Evolutionary conservation across 2,797 vertebrate species (phyloP).

Genomic region (Crypturellus tataupa): DNA sequence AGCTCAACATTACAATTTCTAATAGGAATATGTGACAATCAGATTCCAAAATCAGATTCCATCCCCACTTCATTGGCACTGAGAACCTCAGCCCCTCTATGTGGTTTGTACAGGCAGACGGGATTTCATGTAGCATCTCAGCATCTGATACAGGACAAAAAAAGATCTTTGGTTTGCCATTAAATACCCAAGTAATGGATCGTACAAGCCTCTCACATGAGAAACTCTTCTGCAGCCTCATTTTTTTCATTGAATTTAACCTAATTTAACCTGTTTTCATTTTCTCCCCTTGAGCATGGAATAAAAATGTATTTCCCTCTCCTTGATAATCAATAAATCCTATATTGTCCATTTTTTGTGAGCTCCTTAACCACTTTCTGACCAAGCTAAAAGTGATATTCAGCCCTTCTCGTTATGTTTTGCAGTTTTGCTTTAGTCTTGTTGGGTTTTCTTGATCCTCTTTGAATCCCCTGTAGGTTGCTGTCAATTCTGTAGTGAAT

Average conservation of each 20-base stretch:
- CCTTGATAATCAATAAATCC: background rate
- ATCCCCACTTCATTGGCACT: background rate
- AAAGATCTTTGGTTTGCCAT: rapidly evolving
- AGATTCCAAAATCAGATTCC: background rate
- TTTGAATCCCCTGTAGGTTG: background rate
- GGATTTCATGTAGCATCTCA: background rate
- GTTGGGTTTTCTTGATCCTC: background rate
- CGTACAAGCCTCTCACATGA: background rate
- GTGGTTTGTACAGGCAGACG: background rate
- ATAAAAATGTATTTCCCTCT: background rate
- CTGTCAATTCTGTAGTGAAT: background rate
- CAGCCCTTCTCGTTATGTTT: background rate
- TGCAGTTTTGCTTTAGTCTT: background rate
- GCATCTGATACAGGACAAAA: rapidly evolving
- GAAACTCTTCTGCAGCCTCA: background rate
- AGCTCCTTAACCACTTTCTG: slow-evolving; percentile 2
- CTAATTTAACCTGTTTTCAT: background rate
- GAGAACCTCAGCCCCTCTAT: background rate
- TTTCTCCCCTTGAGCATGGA: background rate
- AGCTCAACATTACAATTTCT: background rate
- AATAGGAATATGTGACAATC: background rate
- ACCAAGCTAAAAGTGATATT: background rate
- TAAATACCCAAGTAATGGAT: background rate
- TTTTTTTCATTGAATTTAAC: background rate
- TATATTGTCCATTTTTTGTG: background rate